Percentiles rank a stretch among this genome's conserved stretches.
These are phyloP conservation scores for Pomacea maculata DNA, from an alignment of 1,140 invertebrate species.

Conservation along the genomic window DNA sequence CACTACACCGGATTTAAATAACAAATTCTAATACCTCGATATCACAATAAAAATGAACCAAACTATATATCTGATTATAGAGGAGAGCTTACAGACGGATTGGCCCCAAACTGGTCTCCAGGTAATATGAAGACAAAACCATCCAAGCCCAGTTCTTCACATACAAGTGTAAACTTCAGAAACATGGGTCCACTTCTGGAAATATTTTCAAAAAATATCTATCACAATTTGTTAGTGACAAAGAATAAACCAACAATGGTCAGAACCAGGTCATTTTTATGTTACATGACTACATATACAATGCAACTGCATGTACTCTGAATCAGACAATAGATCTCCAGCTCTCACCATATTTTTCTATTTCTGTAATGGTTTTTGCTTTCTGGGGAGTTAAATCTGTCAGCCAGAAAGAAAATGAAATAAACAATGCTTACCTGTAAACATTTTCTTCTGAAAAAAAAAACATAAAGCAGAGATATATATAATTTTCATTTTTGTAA, in stretches of 20 bases:
- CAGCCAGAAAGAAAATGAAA: neutral
- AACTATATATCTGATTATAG: neutral
- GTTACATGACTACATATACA: neutral
- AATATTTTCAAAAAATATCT: neutral
- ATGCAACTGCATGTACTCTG: no score
- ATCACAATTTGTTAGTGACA: neutral
- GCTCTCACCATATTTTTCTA: no score
- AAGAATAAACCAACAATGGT: neutral
- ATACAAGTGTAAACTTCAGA: conserved; percentile 45
- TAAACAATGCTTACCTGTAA: conserved; percentile 6
- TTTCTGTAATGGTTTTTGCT: no score
- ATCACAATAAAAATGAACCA: neutral
- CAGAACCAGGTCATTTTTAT: neutral
- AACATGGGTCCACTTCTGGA: conserved; percentile 41
- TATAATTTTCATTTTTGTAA: neutral
- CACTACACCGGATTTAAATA: no score
- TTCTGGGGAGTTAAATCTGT: neutral
- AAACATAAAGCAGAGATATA: neutral
- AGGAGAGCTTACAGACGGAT: conserved; percentile 39
- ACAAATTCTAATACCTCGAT: no score
- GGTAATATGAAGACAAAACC: conserved; percentile 55
- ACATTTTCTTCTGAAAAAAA: conserved; percentile 8
- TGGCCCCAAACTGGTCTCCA: conserved; percentile 33
- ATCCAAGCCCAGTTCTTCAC: conserved; percentile 45
- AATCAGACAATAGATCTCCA: no score